A percentile compares a stretch with the other conserved stretches of the same genome.
phyloP scores from a whole-genome alignment of 2,797 vertebrate species.

The Propithecus deckenii region DNA sequence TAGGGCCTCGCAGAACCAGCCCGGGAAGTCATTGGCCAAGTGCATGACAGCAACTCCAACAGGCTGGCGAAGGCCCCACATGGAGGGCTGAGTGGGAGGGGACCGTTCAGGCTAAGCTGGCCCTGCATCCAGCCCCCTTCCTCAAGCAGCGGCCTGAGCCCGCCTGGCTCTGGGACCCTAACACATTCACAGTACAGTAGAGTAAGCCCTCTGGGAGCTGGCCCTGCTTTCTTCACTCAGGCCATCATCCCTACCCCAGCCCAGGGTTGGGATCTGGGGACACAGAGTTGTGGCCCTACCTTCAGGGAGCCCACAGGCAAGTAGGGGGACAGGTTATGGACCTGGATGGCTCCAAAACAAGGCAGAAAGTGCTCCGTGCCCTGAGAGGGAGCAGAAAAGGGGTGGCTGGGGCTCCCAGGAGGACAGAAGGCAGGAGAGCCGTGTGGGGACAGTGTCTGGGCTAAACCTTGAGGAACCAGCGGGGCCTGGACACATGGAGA shows the following conservation, averaged over 20 bases:
- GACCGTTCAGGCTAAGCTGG: not conserved
- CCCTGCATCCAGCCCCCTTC: not conserved
- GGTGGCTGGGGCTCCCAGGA: not conserved
- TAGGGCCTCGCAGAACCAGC: conserved; percentile 24
- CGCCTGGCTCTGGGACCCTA: not conserved
- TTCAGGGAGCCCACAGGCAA: not conserved
- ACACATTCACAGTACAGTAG: not conserved
- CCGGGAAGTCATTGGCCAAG: not conserved
- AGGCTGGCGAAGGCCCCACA: not conserved
- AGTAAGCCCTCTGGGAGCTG: conserved; percentile 4
- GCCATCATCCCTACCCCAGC: not conserved
- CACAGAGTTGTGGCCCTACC: not conserved
- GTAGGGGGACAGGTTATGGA: not conserved
- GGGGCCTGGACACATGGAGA: not conserved
- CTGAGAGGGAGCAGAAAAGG: conserved; percentile 23
- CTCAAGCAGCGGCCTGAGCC: not conserved
- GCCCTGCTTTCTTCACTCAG: not conserved
- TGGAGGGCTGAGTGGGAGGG: not conserved
- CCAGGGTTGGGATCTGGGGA: not conserved
- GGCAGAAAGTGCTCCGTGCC: conserved; percentile 54
- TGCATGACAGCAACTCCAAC: not conserved
- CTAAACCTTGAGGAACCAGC: not conserved
- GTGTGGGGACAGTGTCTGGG: conserved; percentile 4
- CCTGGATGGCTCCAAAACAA: conserved; percentile 25
- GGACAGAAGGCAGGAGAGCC: not conserved